Evolutionary conservation across 2,113 vertebrate species (phyloP), one percentile per base, ranked within the genome.

Genomic region (Periophthalmodon schlosseri): DNA sequence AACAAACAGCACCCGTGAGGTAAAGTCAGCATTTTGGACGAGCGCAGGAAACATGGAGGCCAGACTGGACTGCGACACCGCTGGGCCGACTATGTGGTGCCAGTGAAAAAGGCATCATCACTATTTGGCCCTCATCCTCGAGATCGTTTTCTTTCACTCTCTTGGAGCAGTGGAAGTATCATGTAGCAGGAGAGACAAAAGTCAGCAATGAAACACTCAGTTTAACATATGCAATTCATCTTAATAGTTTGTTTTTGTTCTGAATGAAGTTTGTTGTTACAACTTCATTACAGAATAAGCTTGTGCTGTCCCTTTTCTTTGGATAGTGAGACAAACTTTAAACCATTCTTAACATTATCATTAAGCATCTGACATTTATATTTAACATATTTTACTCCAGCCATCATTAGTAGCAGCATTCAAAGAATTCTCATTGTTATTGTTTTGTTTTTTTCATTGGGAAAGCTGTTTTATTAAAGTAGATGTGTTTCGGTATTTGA

Each of bases 81-180:
- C 73, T 21, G 86, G 90, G 89, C 84, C 91, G 92, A 84, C 90
- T 74, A n/a, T 18, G 72, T 76, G 88, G 91, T 95, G 93, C 92
- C 93, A 91, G 88, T 81, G 91, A 89, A 80, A 84, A 83, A 73
- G 82, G 76, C 83, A 91, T 64, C 57, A 85, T 93, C 88, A 77
- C 76, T 85, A 79, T 75, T 85, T 89, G 83, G 85, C 84, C 83
- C 56, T 60, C 65, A 28, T 58, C 72, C 56, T 61, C 18, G 5
- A 21, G 76, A 82, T 80, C 66, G 49, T 81, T 87, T 75, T 78
- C 73, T 73, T 78, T 78, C 71, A 49, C 52, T 36, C 58, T 69
- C 52, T 61, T 44, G 49, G 60, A 34, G 68, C 69, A 47, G 56
- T 33, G 34, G 39, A 72, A 11, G 33, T 75, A 73, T 86, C 71